phyloP scores from a whole-genome alignment of 2,888 invertebrate species.

The Drosophila pseudotakahashii region DNA sequence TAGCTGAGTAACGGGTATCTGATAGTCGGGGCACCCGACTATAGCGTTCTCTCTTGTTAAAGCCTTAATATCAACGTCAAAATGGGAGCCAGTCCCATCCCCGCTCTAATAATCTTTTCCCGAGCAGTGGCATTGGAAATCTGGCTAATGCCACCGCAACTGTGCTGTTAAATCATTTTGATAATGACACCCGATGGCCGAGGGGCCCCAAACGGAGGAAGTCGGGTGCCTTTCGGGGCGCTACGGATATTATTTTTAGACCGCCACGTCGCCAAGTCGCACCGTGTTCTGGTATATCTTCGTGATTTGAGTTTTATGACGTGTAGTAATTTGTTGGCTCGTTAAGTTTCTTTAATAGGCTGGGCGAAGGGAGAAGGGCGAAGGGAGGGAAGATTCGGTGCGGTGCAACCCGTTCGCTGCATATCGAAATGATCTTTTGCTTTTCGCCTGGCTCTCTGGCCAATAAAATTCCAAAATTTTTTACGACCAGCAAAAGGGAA shows the following conservation, averaged over 20 bases:
- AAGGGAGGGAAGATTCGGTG: constrained; percentile 5
- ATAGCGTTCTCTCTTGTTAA: no score
- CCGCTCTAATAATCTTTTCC: not conserved
- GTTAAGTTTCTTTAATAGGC: constrained; percentile 79
- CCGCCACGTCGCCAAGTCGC: constrained; percentile 29
- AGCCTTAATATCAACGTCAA: no score
- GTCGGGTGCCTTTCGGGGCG: constrained; percentile 14
- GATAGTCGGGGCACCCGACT: no score
- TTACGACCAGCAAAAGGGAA: constrained; percentile 63
- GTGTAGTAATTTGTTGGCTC: constrained; percentile 84
- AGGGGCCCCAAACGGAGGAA: not conserved
- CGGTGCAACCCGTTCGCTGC: constrained; percentile 25
- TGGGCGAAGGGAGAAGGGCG: not conserved
- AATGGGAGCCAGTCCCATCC: not conserved
- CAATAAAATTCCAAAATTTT: constrained; percentile 58
- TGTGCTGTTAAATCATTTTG: constrained; percentile 78
- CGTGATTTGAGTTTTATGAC: constrained; percentile 78
- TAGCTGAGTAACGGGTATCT: no score
- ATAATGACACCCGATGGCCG: constrained; percentile 53
- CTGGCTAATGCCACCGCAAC: constrained; percentile 60
- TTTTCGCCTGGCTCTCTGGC: constrained; percentile 34
- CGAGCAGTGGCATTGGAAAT: constrained; percentile 52
- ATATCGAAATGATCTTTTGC: constrained; percentile 29
- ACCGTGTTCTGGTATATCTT: constrained; percentile 57
- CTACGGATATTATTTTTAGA: constrained; percentile 36